A percentile compares a stretch with the other conserved stretches of the same genome.
phyloP scores from a whole-genome alignment of 2,797 vertebrate genomes.

The Garrulus glandarius region DNA sequence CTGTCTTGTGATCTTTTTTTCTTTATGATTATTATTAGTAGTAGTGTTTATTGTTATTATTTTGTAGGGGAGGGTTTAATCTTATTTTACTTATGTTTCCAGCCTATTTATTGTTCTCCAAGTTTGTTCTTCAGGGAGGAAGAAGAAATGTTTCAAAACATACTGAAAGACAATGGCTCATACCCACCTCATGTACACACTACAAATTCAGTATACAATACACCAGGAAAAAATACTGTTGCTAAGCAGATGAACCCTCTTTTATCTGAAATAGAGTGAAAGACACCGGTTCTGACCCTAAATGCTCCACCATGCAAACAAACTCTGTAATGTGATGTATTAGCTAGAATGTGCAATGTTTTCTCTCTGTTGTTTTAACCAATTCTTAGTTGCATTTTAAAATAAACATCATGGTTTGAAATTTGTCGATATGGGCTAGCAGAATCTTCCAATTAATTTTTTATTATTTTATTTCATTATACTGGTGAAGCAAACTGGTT shows the following conservation, averaged over 20 bases:
- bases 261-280: background rate
- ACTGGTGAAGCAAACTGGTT: background rate
- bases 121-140: background rate
- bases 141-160: background rate
- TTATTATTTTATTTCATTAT: background rate
- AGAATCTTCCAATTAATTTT: background rate
- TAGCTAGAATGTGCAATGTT: background rate
- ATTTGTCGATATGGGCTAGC: background rate
- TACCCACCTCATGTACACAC: background rate
- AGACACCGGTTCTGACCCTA: background rate
- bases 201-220: background rate
- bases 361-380: background rate
- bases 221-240: background rate
- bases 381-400: background rate
- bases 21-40: rapidly evolving
- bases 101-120: background rate
- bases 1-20: background rate
- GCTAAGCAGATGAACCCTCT: background rate
- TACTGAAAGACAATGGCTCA: background rate
- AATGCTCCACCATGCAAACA: background rate
- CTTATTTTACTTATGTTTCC: background rate
- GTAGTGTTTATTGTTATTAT: background rate
- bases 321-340: background rate
- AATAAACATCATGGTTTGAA: background rate
- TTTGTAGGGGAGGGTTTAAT: background rate